A percentile compares a stretch with the other conserved stretches of the same genome.
These are phyloP conservation scores for Scarus forsteni DNA, from an alignment of 2,797 vertebrate species.

Conservation along the genomic window DNA sequence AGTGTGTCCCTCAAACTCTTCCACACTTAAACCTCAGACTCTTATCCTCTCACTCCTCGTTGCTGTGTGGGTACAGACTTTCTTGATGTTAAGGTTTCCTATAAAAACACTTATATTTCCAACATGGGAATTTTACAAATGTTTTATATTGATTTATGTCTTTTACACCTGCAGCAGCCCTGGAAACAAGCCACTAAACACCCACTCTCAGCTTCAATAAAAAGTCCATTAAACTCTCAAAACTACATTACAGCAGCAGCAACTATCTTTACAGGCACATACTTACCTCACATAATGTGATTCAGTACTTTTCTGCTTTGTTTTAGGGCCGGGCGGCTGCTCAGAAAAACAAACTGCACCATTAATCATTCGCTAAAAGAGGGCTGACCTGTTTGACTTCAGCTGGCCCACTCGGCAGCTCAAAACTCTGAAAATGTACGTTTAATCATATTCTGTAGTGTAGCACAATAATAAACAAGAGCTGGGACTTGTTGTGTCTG, in stretches of 20 bases:
- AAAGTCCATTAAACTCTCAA: conserved; percentile 15
- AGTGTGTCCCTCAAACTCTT: not conserved
- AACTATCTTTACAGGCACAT: not conserved
- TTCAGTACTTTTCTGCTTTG: conserved; percentile 17
- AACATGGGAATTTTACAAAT: conserved; percentile 28
- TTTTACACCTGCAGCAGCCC: conserved; percentile 21
- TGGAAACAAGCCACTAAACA: conserved; percentile 22
- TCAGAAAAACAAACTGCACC: conserved; percentile 33
- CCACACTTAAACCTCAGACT: not conserved
- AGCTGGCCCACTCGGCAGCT: conserved; percentile 25
- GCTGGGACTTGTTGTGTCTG: conserved; percentile 21
- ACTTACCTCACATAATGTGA: conserved; percentile 15
- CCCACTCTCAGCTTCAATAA: conserved; percentile 11
- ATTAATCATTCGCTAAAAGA: conserved; percentile 47
- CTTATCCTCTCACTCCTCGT: not conserved
- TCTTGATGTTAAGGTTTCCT: not conserved
- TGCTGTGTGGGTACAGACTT: not conserved
- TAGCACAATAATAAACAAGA: conserved; percentile 40
- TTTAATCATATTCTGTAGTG: conserved; percentile 42
- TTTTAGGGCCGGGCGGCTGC: conserved; percentile 11
- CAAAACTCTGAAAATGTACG: conserved; percentile 38
- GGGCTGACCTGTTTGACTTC: conserved; percentile 34
- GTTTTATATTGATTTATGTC: conserved; percentile 14
- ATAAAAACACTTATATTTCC: conserved; percentile 10
- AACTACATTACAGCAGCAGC: conserved; percentile 15